Evolutionary conservation across 2,113 vertebrate species (phyloP).

Genomic region (Cathartes aura): DNA sequence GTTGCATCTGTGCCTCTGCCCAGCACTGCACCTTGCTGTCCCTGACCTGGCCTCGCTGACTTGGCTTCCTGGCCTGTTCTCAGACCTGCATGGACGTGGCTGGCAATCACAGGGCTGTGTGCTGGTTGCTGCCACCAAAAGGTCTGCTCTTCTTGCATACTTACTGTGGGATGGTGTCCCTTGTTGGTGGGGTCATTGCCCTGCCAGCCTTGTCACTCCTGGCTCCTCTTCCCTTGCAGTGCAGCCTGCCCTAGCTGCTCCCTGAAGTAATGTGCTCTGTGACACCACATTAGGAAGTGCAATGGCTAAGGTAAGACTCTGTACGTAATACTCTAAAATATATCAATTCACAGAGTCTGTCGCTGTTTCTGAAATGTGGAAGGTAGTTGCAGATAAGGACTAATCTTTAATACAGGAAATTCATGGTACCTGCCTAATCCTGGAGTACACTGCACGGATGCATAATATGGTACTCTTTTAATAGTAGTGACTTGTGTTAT

Average conservation of each 20-base stretch:
- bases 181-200: background rate
- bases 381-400: background rate
- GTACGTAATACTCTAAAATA: background rate
- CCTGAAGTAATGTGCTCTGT: background rate
- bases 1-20: background rate
- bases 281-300: background rate
- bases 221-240: background rate
- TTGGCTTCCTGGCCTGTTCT: background rate
- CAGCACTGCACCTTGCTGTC: background rate
- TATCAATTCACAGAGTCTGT: background rate
- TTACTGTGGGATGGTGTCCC: rapidly evolving
- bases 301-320: background rate
- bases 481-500: background rate
- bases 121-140: background rate
- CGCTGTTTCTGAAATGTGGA: background rate
- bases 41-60: background rate
- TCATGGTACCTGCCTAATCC: background rate
- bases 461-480: background rate
- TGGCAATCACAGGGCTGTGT: background rate
- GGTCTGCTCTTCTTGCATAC: background rate
- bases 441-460: background rate
- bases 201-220: background rate
- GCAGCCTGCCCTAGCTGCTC: background rate
- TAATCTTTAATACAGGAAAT: background rate
- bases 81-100: rapidly evolving